Base-by-base conservation (phyloP, 2,888 invertebrate genomes). In the Bruchidius siliquastri region DNA sequence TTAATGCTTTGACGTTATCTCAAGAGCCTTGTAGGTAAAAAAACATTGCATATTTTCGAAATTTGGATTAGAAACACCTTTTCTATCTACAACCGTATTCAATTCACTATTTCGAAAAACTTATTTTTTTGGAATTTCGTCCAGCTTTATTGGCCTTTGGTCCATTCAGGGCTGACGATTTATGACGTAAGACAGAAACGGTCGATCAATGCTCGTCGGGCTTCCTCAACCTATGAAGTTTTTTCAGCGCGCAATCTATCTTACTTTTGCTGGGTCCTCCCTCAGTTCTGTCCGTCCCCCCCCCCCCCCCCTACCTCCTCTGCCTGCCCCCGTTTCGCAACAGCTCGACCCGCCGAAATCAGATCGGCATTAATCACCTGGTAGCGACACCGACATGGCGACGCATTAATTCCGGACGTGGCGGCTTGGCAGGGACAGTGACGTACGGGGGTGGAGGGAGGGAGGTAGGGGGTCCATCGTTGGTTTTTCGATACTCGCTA, bases 311-410 rank as follows among this genome's bases (percentile, higher is more conserved):
- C 49, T 13, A 13, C 49, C 49, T n/a, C 49, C 49, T 49, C 49
- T 13, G 18, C 49, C 49, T 13, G 49, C 49, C 49, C 6, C 49
- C 49, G 18, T 49, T 49, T 49, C 49, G 49, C 49, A 49, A 49
- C 49, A 49, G 49, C 49, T 49, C 49, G 49, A 49, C 49, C 49
- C 49, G 71, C 71, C 67, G 71, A 71, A 73, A 73, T 73, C 73
- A 71, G 73, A 73, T 71, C 32, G 73, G 68, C 83, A 84, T 84
- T 83, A 84, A 84, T 84, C 84, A 84, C 83, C 83, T 84, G 84
- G 79, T 79, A 81, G 82, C 80, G 84, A 83, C 83, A 81, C 80
- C 79, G 79, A 82, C 83, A 81, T 82, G 82, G 82, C 83, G 82
- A 82, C 82, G 83, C 82, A 84, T 84, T 82, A 82, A 83, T 83